phyloP scores from a whole-genome alignment of 2,888 invertebrate species.

The Anoplius nigerrimus region DNA sequence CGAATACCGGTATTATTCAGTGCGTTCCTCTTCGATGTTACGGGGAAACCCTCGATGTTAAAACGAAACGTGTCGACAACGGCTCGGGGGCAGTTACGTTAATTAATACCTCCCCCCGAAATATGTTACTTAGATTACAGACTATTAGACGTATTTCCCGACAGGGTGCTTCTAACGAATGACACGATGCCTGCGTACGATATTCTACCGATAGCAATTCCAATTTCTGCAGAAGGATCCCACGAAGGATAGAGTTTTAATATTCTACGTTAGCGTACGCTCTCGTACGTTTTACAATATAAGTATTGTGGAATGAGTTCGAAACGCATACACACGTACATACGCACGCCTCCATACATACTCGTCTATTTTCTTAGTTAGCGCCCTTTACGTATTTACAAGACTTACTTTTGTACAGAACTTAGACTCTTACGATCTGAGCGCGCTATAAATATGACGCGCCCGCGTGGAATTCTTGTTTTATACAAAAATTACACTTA shows the following conservation, averaged over 20 bases:
- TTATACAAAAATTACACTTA: constrained; percentile 6
- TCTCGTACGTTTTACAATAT: background rate
- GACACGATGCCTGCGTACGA: constrained; percentile 12
- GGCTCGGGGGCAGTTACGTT: too few relatives aligned
- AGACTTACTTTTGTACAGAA: background rate
- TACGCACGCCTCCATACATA: background rate
- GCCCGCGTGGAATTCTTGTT: background rate
- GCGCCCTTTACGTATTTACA: background rate
- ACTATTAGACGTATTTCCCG: background rate
- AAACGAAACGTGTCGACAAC: too few relatives aligned
- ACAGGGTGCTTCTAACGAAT: background rate
- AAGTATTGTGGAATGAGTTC: background rate
- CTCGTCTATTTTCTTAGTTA: background rate
- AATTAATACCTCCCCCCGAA: too few relatives aligned
- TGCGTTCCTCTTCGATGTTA: too few relatives aligned
- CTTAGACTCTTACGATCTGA: background rate
- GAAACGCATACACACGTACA: background rate
- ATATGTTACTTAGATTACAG: background rate
- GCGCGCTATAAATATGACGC: background rate
- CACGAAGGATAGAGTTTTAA: constrained; percentile 35
- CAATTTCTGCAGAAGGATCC: constrained; percentile 59
- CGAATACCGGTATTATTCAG: too few relatives aligned
- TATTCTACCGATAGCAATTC: constrained; percentile 56
- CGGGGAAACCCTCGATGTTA: too few relatives aligned
- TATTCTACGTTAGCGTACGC: constrained; percentile 15